These are phyloP conservation scores for Polydrusus pterygomalis DNA, from an alignment of 2,888 invertebrate species.

Conservation along the genomic window DNA sequence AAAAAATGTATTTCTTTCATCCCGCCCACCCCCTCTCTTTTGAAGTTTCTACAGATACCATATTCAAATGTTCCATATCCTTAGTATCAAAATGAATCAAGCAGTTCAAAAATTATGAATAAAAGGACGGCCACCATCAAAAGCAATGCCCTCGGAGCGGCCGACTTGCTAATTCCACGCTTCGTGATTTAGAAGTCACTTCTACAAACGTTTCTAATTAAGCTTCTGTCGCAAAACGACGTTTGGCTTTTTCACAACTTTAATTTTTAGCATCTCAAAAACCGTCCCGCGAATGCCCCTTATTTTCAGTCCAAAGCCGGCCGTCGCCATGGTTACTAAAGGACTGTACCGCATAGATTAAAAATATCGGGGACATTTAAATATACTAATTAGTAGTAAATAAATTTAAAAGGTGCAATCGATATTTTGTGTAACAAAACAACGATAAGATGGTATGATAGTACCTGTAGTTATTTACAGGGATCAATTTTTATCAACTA, in stretches of 20 bases:
- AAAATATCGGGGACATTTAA: conserved; percentile 20
- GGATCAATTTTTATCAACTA: too few relatives aligned
- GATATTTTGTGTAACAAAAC: too few relatives aligned
- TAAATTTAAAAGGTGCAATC: not conserved
- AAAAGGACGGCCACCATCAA: conserved; percentile 6
- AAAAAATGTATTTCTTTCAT: too few relatives aligned
- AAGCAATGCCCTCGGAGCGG: conserved; percentile 31
- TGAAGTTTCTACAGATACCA: too few relatives aligned
- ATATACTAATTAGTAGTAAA: conserved; percentile 17
- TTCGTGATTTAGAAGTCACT: conserved; percentile 70
- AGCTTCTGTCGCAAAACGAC: conserved; percentile 73
- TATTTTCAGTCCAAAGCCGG: conserved; percentile 53
- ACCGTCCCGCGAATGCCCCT: conserved; percentile 64
- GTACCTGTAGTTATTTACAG: too few relatives aligned
- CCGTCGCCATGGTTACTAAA: conserved; percentile 61
- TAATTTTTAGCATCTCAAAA: conserved; percentile 71
- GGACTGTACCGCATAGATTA: conserved; percentile 22
- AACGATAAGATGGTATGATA: too few relatives aligned
- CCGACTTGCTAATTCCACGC: conserved; percentile 67
- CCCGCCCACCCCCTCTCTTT: too few relatives aligned
- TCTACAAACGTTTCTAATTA: conserved; percentile 73
- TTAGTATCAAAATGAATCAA: not conserved
- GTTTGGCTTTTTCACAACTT: conserved; percentile 72
- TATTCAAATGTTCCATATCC: too few relatives aligned
- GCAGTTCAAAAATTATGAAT: conserved; percentile 13